A percentile compares a stretch with the other conserved stretches of the same genome.
Evolutionary conservation across 2,888 invertebrate species (phyloP).

Genomic region (Drosophila buzzatii): DNA sequence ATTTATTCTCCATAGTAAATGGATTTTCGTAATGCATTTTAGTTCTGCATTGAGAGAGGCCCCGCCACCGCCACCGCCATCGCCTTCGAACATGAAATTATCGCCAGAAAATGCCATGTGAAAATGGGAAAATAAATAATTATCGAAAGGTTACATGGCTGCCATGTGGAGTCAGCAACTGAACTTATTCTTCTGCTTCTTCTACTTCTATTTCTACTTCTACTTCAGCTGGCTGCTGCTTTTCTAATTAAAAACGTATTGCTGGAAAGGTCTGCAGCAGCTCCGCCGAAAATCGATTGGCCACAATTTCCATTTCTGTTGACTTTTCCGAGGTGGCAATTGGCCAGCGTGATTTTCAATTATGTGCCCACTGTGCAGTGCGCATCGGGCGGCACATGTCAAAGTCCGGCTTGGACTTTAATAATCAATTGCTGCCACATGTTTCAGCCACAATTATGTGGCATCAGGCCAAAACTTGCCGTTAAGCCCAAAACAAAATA

Average conservation of each 20-base stretch:
- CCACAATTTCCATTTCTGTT: constrained; percentile 78
- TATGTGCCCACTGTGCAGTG: constrained; percentile 43
- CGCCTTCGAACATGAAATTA: constrained; percentile 54
- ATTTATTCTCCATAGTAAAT: constrained; percentile 79
- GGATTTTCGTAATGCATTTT: constrained; percentile 78
- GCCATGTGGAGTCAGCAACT: constrained; percentile 18
- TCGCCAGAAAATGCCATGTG: constrained; percentile 63
- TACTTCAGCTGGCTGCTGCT: constrained; percentile 10
- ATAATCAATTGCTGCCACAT: constrained; percentile 27
- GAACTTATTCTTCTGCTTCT: not conserved
- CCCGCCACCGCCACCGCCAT: constrained; percentile 21
- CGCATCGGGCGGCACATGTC: constrained; percentile 69
- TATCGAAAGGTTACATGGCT: constrained; percentile 59
- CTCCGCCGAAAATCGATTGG: constrained; percentile 68
- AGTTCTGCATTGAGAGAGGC: constrained; percentile 69
- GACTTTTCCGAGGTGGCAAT: constrained; percentile 75
- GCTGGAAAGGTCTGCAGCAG: constrained; percentile 25
- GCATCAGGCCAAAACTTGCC: constrained; percentile 66
- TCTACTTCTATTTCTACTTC: not conserved
- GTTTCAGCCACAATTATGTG: constrained; percentile 57
- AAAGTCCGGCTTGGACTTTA: constrained; percentile 37
- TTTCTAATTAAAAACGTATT: constrained; percentile 73
- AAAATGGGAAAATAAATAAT: constrained; percentile 76
- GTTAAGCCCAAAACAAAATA: constrained; percentile 55
- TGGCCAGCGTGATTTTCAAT: constrained; percentile 78